Evolutionary conservation across 2,888 invertebrate species (phyloP).

Genomic region (Neoaliturus tenellus): DNA sequence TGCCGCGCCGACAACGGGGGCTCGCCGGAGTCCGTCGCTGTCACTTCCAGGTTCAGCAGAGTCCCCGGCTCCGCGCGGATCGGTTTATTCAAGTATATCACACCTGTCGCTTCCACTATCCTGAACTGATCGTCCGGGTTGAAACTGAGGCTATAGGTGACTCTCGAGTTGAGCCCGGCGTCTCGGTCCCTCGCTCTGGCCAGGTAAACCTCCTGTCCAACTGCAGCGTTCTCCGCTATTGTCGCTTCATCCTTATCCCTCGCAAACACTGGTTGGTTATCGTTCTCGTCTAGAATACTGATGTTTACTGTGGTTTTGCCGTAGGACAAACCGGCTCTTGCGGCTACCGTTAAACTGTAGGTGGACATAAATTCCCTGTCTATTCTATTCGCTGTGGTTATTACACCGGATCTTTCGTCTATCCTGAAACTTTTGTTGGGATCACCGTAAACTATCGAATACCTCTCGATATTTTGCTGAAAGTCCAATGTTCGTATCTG

Average conservation of each 20-base stretch:
- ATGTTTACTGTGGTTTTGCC: constrained; percentile 89
- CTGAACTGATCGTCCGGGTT: constrained; percentile 89
- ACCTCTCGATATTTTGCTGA: constrained; percentile 75
- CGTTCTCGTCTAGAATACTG: constrained; percentile 91
- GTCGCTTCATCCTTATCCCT: constrained; percentile 87
- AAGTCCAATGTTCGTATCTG: constrained; percentile 73
- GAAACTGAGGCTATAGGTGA: constrained; percentile 87
- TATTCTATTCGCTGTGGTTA: constrained; percentile 85
- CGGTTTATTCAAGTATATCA: constrained; percentile 90
- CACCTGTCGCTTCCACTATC: constrained; percentile 91
- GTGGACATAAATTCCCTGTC: constrained; percentile 89
- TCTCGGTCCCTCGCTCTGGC: constrained; percentile 93
- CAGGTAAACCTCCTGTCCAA: constrained; percentile 94
- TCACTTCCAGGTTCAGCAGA: constrained; percentile 84
- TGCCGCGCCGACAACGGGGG: constrained; percentile 86
- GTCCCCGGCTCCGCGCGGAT: constrained; percentile 85
- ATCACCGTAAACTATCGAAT: constrained; percentile 89
- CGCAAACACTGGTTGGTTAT: constrained; percentile 91
- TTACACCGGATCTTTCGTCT: constrained; percentile 85
- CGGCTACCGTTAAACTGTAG: constrained; percentile 89
- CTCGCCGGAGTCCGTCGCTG: constrained; percentile 89
- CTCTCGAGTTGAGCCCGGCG: constrained; percentile 90
- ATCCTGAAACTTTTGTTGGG: constrained; percentile 85
- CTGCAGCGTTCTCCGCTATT: constrained; percentile 92
- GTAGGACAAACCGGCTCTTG: constrained; percentile 84